phyloP scores from a whole-genome alignment of 2,797 vertebrate genomes.

The Dromococcyx pavoninus region DNA sequence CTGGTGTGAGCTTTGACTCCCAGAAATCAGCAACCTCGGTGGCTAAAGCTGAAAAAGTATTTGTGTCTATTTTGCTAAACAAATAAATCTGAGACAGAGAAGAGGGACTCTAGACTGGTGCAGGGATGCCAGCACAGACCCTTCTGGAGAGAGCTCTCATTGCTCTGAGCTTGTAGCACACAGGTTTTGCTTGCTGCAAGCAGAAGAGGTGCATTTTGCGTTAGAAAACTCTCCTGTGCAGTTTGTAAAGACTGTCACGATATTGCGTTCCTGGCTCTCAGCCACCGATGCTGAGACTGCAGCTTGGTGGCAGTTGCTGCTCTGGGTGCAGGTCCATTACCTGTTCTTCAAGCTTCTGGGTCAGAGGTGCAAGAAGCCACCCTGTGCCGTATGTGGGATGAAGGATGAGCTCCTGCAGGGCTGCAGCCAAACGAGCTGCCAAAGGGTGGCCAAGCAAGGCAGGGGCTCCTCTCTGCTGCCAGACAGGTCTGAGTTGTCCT shows the following conservation, averaged over 20 bases:
- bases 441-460: neutral
- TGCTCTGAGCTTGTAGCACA: neutral
- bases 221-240: neutral
- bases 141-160: neutral
- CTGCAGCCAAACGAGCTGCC: neutral
- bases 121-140: neutral
- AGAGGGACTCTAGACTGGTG: neutral
- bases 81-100: rapidly evolving
- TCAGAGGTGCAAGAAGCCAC: neutral
- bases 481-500: rapidly evolving
- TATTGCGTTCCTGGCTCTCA: neutral
- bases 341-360: neutral
- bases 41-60: neutral
- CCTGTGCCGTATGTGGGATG: neutral
- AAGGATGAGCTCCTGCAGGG: neutral
- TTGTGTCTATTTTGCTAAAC: neutral
- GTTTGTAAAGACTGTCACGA: neutral
- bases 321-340: rapidly evolving
- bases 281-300: neutral
- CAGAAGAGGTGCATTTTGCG: neutral
- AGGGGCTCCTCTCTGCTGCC: neutral
- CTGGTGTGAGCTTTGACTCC: neutral
- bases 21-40: neutral
- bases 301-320: neutral
- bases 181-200: neutral